Conservation (phyloP, 2,113 vertebrate species). For the Bombycilla garrulus region DNA sequence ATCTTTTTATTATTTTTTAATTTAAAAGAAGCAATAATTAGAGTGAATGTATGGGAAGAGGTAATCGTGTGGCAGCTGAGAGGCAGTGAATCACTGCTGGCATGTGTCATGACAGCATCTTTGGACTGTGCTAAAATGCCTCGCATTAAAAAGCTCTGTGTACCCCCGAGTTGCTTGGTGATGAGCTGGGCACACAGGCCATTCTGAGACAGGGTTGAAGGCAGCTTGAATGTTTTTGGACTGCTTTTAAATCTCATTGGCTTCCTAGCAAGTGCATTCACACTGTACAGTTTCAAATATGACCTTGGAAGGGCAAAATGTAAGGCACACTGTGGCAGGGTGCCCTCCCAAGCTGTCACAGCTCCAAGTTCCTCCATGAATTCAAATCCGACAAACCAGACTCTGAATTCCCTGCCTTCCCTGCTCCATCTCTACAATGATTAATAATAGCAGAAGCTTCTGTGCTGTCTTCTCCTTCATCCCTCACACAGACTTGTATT, state of each 20-base stretch:
- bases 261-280: not conserved
- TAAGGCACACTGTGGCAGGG: not conserved
- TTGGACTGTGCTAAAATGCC: not conserved
- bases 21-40: not conserved
- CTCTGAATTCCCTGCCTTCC: not conserved
- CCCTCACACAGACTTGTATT: not conserved
- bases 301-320: not conserved
- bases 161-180: not conserved
- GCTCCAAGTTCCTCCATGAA: not conserved
- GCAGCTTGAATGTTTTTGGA: not conserved
- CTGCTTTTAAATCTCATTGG: not conserved
- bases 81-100: constrained; percentile 10
- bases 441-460: constrained; percentile 10
- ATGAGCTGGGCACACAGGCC: not conserved
- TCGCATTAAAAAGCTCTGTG: not conserved
- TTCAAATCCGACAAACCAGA: not conserved
- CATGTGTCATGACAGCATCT: constrained; percentile 7
- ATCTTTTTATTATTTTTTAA: not conserved
- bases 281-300: not conserved
- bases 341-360: not conserved
- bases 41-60: not conserved
- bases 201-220: not conserved
- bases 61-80: not conserved
- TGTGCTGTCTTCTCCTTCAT: not conserved
- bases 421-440: not conserved